Base-by-base conservation (phyloP, 1,140 invertebrate genomes). In the roundworm (Caenorhabditis elegans) region DNA sequence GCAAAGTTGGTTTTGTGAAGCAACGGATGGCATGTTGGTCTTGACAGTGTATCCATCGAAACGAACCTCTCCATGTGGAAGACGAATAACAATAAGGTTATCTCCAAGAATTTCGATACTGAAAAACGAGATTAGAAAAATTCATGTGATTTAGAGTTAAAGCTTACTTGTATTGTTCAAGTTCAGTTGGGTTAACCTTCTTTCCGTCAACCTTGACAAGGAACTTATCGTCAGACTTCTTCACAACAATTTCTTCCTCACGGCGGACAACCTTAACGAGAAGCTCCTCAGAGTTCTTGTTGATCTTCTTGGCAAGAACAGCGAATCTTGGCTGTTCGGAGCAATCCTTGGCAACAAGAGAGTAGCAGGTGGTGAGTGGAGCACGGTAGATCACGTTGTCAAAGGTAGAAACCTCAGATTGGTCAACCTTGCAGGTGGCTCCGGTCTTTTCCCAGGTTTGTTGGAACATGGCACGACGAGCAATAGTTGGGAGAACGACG, bases 291-390 rank as follows among this genome's bases (percentile, higher is more conserved):
- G 24, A 31, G 65, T 84, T 43, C 28, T 78, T 31, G 26, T 78
- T 28, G 4, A 70, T 31, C 22, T 75, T 81, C 76, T 82, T 85
- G 53, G 78, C 26, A 15, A 88, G 47, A 78, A 87, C 84, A 31
- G 86, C 86, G 70, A 88, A 87, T 17, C 55, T 43, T 36, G 86
- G 86, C 36, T 84, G 19, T 24, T 86, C 78, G n/a, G 85, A 85
- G 83, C 86, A 87, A 47, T 87, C 86, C 86, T 88, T 87, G 39
- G 86, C 86, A 4, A 87, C 15, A 48, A 88, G 86, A 34, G 85
- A 70, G 76, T 76, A 87, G 86, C 86, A 87, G 15, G 47, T 53
- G 48, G 84, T 75, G 34, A 86, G 48, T 36, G 83, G 83, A 31
- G 83, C 51, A 19, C 75, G 49, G 79, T 48, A 76, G 48, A 79